A percentile compares a stretch with the other conserved stretches of the same genome.
Evolutionary conservation across 2,888 invertebrate species (phyloP).

Genomic region (Capitulum mitella): DNA sequence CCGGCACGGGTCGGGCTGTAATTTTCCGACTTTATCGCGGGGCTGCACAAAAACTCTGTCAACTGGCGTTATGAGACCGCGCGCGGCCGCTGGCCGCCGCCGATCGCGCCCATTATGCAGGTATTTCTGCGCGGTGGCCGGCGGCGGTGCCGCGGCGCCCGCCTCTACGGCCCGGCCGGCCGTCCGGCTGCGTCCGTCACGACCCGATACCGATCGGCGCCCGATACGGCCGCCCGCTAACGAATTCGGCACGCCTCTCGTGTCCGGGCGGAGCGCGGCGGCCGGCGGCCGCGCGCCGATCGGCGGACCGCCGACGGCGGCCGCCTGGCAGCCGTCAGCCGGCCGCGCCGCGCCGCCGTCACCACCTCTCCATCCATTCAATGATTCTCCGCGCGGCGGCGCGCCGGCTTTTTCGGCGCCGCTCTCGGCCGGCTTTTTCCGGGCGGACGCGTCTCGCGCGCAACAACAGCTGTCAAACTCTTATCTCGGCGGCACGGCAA

Average conservation of each 20-base stretch:
- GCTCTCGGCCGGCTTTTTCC: background rate
- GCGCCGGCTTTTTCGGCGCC: conserved; percentile 1
- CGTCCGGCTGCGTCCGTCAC: background rate
- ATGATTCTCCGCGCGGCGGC: conserved; percentile 10
- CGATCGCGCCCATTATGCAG: background rate
- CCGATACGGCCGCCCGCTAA: background rate
- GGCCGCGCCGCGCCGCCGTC: background rate
- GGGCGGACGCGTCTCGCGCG: background rate
- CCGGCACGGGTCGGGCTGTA: conserved; percentile 11
- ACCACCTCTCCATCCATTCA: conserved; percentile 15
- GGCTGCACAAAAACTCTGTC: conserved; percentile 21
- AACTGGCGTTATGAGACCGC: background rate
- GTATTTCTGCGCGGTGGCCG: background rate
- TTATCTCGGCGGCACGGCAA: background rate
- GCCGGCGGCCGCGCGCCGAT: background rate
- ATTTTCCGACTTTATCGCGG: conserved; percentile 15
- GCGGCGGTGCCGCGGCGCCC: background rate
- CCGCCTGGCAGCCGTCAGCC: background rate
- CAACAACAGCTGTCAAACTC: conserved; percentile 22
- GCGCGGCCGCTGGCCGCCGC: background rate
- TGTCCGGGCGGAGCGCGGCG: background rate
- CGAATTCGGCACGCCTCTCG: background rate
- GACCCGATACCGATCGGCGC: background rate
- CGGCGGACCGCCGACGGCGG: background rate
- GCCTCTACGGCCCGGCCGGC: background rate